These are phyloP conservation scores for Lepeophtheirus salmonis DNA, from an alignment of 1,140 invertebrate genomes.

Conservation along the genomic window DNA sequence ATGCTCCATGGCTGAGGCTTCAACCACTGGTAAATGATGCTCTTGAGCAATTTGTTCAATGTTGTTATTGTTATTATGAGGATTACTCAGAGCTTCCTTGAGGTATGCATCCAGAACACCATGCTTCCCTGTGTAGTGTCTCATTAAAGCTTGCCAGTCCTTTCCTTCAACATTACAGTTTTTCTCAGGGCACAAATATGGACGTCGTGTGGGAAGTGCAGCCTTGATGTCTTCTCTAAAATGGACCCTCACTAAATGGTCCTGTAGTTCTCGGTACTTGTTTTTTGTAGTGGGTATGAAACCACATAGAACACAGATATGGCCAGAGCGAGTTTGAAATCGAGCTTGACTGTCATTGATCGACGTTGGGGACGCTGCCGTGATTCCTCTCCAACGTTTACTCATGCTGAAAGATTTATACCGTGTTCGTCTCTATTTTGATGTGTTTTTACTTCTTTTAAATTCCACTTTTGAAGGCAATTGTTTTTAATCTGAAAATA, in stretches of 20 bases:
- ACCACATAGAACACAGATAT: conserved; percentile 15
- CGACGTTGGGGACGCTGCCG: neutral
- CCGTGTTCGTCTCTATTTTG: neutral
- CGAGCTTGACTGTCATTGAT: neutral
- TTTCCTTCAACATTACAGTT: conserved; percentile 9
- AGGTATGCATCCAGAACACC: conserved; percentile 14
- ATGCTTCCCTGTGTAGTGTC: conserved; percentile 13
- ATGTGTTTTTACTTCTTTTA: neutral
- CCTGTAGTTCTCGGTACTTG: conserved; percentile 17
- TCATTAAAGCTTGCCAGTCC: conserved; percentile 14
- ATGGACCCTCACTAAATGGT: conserved; percentile 13
- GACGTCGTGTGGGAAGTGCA: conserved; percentile 7
- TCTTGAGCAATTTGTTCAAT: too few species aligned
- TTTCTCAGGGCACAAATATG: conserved; percentile 8
- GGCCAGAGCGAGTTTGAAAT: neutral
- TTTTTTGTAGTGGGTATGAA: conserved; percentile 15
- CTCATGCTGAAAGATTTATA: neutral
- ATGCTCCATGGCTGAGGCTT: neutral
- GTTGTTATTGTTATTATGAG: too few species aligned
- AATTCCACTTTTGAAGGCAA: neutral
- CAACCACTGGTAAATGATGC: neutral
- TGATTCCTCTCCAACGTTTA: neutral
- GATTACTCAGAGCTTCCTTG: neutral
- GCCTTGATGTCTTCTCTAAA: conserved; percentile 15
- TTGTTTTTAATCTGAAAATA: too few species aligned